These are phyloP conservation scores for Apotomis capreana DNA, from an alignment of 2,888 invertebrate genomes.

Conservation along the genomic window DNA sequence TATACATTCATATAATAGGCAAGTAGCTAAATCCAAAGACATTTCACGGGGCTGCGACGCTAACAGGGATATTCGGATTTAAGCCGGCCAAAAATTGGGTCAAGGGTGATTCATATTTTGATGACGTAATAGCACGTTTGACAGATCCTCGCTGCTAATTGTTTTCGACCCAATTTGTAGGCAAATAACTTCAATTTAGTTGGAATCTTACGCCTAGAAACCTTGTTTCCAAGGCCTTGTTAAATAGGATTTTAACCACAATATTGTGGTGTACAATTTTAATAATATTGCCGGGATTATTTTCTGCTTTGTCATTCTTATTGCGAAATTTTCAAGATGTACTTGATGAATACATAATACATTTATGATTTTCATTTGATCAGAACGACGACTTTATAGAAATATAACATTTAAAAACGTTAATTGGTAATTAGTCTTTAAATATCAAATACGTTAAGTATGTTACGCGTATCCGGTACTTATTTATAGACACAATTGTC, in stretches of 20 bases:
- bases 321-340: neutral
- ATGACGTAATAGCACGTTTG: slow-evolving; percentile 30
- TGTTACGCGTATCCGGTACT: neutral
- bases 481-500: neutral
- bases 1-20: no score
- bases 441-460: neutral
- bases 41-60: neutral
- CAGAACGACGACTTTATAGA: no score
- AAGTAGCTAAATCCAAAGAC: neutral
- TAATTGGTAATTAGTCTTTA: no score
- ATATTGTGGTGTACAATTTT: slow-evolving; percentile 18
- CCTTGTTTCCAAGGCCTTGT: slow-evolving; percentile 19
- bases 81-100: slow-evolving; percentile 31
- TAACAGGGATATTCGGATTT: slow-evolving; percentile 15
- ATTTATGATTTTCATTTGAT: no score
- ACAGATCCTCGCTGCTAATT: slow-evolving; percentile 28
- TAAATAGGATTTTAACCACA: slow-evolving; percentile 25
- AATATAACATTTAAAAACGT: no score
- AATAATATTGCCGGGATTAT: neutral
- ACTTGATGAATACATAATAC: neutral
- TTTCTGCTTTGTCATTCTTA: neutral
- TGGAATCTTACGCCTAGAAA: slow-evolving; percentile 2
- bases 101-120: slow-evolving; percentile 28
- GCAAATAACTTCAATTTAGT: slow-evolving; percentile 29
- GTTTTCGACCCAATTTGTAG: slow-evolving; percentile 23